phyloP scores from a whole-genome alignment of 1,140 invertebrate genomes.

The Diorhabda elongata region DNA sequence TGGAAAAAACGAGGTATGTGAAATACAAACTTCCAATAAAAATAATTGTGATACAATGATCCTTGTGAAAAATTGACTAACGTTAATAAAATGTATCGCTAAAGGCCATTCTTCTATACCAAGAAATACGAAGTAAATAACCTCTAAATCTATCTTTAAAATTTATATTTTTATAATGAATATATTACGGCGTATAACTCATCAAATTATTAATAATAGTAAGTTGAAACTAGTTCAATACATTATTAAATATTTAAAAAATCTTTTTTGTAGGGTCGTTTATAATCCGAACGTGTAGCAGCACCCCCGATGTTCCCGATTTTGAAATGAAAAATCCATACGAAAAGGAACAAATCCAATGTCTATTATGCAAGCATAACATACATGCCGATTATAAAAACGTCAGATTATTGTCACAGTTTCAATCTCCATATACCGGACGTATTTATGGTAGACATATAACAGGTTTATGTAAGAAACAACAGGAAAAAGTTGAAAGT shows the following conservation, averaged over 20 bases:
- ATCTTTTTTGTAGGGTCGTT: background rate
- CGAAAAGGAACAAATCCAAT: constrained; percentile 65
- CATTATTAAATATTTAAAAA: background rate
- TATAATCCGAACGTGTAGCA: background rate
- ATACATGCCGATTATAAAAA: constrained; percentile 91
- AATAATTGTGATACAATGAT: no score
- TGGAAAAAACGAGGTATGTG: no score
- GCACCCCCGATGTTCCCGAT: constrained; percentile 49
- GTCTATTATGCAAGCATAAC: constrained; percentile 83
- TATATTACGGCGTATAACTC: background rate
- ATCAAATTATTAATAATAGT: background rate
- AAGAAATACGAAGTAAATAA: no score
- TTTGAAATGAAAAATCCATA: constrained; percentile 79
- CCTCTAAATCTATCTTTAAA: no score
- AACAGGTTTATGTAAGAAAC: constrained; percentile 77
- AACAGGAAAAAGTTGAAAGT: constrained; percentile 65
- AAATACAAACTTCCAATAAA: no score
- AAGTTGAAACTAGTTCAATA: background rate
- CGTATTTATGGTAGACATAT: constrained; percentile 86
- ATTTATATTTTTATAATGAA: background rate
- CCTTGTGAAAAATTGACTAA: no score
- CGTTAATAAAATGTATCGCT: no score
- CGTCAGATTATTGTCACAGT: constrained; percentile 84
- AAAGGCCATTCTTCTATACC: no score
- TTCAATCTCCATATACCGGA: constrained; percentile 91